These are phyloP conservation scores for Polietes domitor DNA, from an alignment of 2,888 invertebrate species.

Conservation along the genomic window DNA sequence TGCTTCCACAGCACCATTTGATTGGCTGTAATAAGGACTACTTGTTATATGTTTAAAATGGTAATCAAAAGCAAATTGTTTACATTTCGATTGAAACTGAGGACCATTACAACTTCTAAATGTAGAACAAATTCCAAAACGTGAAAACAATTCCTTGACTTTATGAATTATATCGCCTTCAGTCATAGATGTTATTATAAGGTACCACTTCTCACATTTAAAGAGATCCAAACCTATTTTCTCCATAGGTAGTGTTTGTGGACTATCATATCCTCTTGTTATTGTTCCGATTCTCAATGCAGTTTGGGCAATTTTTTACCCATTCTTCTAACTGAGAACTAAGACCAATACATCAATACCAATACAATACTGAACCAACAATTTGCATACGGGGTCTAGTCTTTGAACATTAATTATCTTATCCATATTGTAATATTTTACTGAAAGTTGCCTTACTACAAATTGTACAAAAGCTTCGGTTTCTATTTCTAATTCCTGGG, in stretches of 20 bases:
- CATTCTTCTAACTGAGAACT: constrained; percentile 37
- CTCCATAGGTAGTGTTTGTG: constrained; percentile 38
- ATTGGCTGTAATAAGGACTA: constrained; percentile 44
- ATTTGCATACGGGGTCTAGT: too few species aligned
- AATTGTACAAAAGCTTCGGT: constrained; percentile 28
- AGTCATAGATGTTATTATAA: neutral
- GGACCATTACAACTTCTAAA: constrained; percentile 38
- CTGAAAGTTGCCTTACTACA: too few species aligned
- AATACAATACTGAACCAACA: too few species aligned
- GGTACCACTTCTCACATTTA: constrained; percentile 24
- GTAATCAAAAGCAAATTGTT: constrained; percentile 9
- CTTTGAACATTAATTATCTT: too few species aligned
- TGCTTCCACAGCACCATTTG: constrained; percentile 37
- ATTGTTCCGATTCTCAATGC: neutral
- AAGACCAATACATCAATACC: neutral
- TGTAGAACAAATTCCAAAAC: too few species aligned
- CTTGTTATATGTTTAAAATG: too few species aligned
- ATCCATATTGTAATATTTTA: too few species aligned
- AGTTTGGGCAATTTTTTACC: constrained; percentile 37
- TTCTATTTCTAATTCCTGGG: too few species aligned
- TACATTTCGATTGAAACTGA: constrained; percentile 41
- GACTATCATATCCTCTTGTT: constrained; percentile 8
- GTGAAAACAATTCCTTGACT: neutral
- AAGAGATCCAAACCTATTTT: constrained; percentile 50
- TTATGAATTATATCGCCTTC: constrained; percentile 38